Evolutionary conservation across 1,140 invertebrate species (phyloP).

Genomic region (Drosophila gunungcola): DNA sequence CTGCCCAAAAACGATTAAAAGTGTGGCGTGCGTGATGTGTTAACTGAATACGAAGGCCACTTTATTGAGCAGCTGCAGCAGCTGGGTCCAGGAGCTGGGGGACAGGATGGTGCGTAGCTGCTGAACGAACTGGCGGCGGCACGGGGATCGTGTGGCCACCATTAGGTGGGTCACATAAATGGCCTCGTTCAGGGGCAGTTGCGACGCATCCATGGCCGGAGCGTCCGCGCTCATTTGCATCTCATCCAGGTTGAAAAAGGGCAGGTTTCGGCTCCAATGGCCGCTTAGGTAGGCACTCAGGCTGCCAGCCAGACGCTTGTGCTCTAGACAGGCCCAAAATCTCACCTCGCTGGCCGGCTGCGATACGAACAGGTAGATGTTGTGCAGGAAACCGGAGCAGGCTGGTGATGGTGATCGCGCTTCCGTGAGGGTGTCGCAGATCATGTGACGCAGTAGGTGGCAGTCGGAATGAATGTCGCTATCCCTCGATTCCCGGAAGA

Average conservation of each 20-base stretch:
- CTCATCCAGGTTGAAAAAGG: constrained; percentile 48
- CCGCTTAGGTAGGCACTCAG: constrained; percentile 31
- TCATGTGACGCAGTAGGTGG: constrained; percentile 55
- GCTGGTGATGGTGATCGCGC: constrained; percentile 7
- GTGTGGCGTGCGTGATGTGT: constrained; percentile 19
- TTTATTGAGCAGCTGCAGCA: constrained; percentile 67
- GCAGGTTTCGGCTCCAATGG: constrained; percentile 52
- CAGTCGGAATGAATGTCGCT: constrained; percentile 52
- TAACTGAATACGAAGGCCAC: constrained; percentile 67
- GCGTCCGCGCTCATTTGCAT: constrained; percentile 21
- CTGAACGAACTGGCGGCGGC: constrained; percentile 38
- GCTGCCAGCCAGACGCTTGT: constrained; percentile 37
- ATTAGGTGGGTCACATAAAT: constrained; percentile 57
- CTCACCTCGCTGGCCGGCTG: constrained; percentile 35
- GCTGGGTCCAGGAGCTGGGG: background rate
- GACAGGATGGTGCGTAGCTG: constrained; percentile 15
- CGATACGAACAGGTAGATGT: constrained; percentile 40
- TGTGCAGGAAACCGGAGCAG: constrained; percentile 49
- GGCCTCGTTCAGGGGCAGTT: constrained; percentile 42
- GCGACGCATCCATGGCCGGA: background rate
- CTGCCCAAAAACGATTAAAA: constrained; percentile 42
- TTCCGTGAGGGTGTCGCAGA: constrained; percentile 54
- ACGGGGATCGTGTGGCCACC: constrained; percentile 47
- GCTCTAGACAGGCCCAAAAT: constrained; percentile 42
- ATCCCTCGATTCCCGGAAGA: constrained; percentile 52